Percentiles rank a stretch among this genome's conserved stretches.
phyloP scores from a whole-genome alignment of 2,113 vertebrate genomes.

The Glaucidium brasilianum region DNA sequence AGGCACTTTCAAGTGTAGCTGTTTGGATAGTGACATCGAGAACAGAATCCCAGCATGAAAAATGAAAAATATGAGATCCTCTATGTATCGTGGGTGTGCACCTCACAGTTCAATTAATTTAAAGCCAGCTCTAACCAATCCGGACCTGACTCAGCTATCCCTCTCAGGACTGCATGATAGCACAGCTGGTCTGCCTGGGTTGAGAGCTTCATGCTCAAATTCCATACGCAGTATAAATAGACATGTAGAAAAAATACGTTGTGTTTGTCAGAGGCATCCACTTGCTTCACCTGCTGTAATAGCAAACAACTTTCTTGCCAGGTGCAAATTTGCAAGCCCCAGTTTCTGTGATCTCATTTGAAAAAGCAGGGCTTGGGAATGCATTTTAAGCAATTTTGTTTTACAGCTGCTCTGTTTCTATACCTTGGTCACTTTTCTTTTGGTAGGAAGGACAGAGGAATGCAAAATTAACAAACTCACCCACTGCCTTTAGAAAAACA shows the following conservation, averaged over 20 bases:
- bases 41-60: neutral
- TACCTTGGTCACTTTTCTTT: neutral
- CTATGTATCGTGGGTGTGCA: accelerated
- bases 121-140: neutral
- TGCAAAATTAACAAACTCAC: neutral
- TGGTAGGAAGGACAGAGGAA: neutral
- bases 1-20: neutral
- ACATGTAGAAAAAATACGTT: neutral
- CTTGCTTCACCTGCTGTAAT: neutral
- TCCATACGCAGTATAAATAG: neutral
- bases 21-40: neutral
- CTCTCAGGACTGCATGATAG: neutral
- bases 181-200: neutral
- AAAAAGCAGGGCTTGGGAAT: neutral
- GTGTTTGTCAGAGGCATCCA: neutral
- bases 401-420: neutral
- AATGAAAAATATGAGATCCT: neutral
- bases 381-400: neutral
- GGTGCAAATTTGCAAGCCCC: neutral
- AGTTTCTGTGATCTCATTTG: neutral
- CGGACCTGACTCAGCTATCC: conserved; percentile 10
- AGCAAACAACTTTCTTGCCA: neutral
- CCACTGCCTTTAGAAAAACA: neutral
- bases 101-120: neutral
- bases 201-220: neutral